phyloP scores from a whole-genome alignment of 2,797 vertebrate genomes.

The Phaenicophaeus curvirostris region DNA sequence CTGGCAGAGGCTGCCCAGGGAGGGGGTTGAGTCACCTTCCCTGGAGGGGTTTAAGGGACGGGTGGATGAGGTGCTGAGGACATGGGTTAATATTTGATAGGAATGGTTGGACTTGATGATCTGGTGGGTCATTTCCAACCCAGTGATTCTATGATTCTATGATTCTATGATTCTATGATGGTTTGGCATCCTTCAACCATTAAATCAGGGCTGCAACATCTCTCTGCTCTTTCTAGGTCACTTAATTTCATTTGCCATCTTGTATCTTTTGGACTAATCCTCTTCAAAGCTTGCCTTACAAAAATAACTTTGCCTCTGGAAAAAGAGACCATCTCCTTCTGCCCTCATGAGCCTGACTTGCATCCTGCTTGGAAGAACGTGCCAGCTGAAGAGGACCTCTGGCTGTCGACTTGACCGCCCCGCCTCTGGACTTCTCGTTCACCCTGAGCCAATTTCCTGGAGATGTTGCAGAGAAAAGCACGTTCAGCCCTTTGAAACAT shows the following conservation, averaged over 20 bases:
- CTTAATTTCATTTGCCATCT: background rate
- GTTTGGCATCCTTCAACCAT: background rate
- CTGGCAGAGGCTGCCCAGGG: no score
- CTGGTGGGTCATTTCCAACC: no score
- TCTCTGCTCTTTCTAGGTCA: background rate
- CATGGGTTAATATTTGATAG: no score
- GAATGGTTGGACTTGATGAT: no score
- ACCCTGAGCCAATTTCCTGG: background rate
- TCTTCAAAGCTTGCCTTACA: background rate
- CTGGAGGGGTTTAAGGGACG: no score
- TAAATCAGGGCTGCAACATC: background rate
- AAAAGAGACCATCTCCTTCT: background rate
- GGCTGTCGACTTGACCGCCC: fast-evolving
- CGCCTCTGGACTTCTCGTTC: background rate
- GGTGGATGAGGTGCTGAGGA: no score
- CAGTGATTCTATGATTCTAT: no score
- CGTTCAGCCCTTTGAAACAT: background rate
- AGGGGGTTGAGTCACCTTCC: no score
- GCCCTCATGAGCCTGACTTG: background rate
- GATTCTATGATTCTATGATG: no score
- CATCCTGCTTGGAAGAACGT: background rate
- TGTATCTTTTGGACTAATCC: background rate
- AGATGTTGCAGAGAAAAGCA: background rate
- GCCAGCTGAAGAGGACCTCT: background rate
- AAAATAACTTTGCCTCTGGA: background rate